These are phyloP conservation scores for Nephrotoma appendiculata DNA, from an alignment of 2,888 invertebrate genomes.

Conservation along the genomic window DNA sequence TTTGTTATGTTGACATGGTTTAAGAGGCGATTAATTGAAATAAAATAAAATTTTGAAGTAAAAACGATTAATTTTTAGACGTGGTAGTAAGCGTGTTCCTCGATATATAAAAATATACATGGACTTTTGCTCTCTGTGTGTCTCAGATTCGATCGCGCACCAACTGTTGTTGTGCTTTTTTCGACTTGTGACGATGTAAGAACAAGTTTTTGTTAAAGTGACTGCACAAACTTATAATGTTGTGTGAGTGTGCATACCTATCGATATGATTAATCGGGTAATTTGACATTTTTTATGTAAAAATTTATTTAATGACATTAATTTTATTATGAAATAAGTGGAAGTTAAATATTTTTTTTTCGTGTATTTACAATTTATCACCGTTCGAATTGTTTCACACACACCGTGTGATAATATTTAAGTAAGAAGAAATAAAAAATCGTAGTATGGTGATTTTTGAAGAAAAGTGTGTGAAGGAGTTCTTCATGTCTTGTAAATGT, in stretches of 20 bases:
- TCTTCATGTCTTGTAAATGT: neutral
- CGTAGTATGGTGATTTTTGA: neutral
- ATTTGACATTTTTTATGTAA: neutral
- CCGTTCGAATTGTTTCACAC: neutral
- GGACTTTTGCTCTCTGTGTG: neutral
- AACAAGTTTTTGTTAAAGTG: neutral
- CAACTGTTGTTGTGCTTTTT: neutral
- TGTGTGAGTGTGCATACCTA: neutral
- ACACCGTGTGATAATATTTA: neutral
- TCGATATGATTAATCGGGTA: neutral
- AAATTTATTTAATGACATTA: neutral
- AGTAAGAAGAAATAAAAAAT: neutral
- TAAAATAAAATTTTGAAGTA: neutral
- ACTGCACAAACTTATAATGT: too few relatives aligned
- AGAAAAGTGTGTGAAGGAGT: neutral
- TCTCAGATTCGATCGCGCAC: neutral
- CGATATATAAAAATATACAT: neutral
- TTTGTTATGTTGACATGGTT: neutral
- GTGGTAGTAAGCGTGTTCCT: neutral
- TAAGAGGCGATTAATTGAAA: neutral
- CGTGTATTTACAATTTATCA: neutral
- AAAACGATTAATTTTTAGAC: neutral
- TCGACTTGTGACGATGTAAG: neutral
- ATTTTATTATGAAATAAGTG: neutral
- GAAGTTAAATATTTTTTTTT: neutral